Percentiles rank a stretch among this genome's conserved stretches.
phyloP scores from a whole-genome alignment of 2,888 invertebrate genomes.

The Conomelus anceps region DNA sequence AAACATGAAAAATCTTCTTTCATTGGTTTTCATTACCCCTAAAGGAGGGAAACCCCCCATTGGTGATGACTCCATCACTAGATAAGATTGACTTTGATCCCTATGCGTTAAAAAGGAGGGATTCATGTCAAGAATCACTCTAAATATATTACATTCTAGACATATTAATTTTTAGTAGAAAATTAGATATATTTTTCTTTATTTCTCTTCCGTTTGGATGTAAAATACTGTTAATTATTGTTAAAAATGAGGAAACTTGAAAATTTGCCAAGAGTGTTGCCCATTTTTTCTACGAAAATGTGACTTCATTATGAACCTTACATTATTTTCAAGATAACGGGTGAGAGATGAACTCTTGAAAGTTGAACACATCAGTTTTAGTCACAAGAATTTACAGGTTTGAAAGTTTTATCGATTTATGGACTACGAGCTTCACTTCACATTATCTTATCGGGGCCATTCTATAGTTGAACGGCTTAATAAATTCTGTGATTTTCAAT shows the following conservation, averaged over 20 bases:
- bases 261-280: background rate
- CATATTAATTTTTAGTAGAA: too few relatives aligned
- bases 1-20: too few relatives aligned
- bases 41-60: too few relatives aligned
- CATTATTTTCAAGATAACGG: background rate
- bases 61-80: too few relatives aligned
- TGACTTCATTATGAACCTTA: background rate
- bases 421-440: background rate
- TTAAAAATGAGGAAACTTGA: background rate
- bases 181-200: background rate
- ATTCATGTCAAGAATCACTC: too few relatives aligned
- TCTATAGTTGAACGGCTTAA: background rate
- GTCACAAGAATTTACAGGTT: background rate
- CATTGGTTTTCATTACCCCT: too few relatives aligned
- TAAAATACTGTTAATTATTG: background rate
- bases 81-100: too few relatives aligned
- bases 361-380: background rate
- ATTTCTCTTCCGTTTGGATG: background rate
- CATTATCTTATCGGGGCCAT: background rate
- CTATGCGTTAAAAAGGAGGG: too few relatives aligned
- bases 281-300: background rate
- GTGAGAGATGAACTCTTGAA: background rate
- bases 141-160: too few relatives aligned
- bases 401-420: background rate
- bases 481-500: background rate